Evolutionary conservation across 2,888 invertebrate species (phyloP).

Genomic region (Galerucella nymphaeae): DNA sequence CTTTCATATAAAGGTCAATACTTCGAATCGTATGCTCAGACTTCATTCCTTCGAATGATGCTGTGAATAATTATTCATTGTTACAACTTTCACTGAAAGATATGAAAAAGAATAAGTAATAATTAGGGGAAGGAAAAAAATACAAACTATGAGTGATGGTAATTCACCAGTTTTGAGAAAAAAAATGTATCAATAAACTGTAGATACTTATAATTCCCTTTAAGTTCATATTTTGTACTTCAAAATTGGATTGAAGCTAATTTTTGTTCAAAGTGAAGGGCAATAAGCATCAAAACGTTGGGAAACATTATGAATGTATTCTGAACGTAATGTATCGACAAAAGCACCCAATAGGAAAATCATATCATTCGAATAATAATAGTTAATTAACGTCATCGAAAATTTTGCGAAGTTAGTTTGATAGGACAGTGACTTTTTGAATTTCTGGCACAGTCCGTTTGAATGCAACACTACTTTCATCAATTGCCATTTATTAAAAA

Average conservation of each 20-base stretch:
- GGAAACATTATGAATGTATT: neutral
- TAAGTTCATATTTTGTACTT: no score
- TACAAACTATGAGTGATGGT: no score
- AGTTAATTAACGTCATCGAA: conserved; percentile 24
- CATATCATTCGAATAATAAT: conserved; percentile 32
- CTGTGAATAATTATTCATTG: neutral
- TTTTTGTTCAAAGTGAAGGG: no score
- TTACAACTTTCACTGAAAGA: neutral
- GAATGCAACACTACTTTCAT: no score
- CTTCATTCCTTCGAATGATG: conserved; percentile 5
- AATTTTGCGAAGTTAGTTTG: conserved; percentile 16
- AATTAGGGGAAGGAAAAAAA: neutral
- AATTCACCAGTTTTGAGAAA: no score
- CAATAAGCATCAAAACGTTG: no score
- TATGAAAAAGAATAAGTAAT: neutral
- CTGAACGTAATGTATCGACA: conserved; percentile 13
- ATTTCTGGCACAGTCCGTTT: no score
- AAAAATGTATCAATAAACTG: no score
- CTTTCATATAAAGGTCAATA: conserved; percentile 27
- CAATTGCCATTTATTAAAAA: no score
- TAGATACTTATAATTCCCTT: no score
- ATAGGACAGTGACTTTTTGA: no score
- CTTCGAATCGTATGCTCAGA: conserved; percentile 33
- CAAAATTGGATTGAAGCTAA: no score
- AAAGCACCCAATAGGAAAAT: conserved; percentile 27